phyloP scores from a whole-genome alignment of 2,888 invertebrate species.

The Colletes collaris region DNA sequence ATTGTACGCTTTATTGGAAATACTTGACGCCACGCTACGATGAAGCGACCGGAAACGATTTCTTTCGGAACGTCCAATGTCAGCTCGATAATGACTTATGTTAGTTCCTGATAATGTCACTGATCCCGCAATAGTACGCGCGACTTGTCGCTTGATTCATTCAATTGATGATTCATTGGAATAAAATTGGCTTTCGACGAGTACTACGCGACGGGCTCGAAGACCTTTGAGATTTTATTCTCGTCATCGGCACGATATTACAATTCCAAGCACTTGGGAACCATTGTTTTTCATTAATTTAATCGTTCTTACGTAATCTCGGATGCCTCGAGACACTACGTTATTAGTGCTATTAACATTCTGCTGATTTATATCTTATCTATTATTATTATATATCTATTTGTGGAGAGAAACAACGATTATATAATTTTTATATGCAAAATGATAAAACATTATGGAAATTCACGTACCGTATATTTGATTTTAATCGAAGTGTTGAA shows the following conservation, averaged over 20 bases:
- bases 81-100: background rate
- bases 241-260: background rate
- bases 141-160: background rate
- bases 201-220: background rate
- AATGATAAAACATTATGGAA: no score
- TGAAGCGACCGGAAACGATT: background rate
- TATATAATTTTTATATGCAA: no score
- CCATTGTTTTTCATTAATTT: no score
- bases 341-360: no score
- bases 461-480: no score
- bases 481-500: no score
- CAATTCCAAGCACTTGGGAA: background rate
- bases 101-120: background rate
- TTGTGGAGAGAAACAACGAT: no score
- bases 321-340: no score
- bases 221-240: no score
- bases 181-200: background rate
- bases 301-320: no score
- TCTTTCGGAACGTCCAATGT: background rate
- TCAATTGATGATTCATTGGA: slow-evolving; percentile 3
- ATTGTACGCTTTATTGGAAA: slow-evolving; percentile 32
- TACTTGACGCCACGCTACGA: background rate
- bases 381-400: no score
- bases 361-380: no score
- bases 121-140: background rate